Conservation (phyloP, 2,888 invertebrate genomes). For the Drosophila nigritarsus region DNA sequence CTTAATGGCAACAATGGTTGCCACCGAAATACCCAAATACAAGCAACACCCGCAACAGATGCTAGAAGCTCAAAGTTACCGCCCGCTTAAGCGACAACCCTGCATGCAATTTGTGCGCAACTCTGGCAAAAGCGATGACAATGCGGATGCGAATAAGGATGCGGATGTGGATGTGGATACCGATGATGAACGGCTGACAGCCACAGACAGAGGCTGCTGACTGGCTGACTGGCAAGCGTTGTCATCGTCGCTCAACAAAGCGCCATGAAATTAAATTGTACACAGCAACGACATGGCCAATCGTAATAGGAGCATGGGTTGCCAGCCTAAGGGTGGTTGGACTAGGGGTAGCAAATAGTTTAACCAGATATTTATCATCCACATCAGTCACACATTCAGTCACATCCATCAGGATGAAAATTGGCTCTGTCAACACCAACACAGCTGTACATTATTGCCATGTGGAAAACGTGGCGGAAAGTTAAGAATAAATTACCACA, state of each 20-base stretch:
- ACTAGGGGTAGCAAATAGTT: constrained; percentile 68
- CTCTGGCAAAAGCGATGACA: constrained; percentile 57
- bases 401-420: constrained; percentile 56
- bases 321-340: neutral
- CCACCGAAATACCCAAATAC: constrained; percentile 6
- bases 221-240: constrained; percentile 28
- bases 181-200: constrained; percentile 76
- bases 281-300: constrained; percentile 48
- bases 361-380: constrained; percentile 77
- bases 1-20: constrained; percentile 70
- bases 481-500: constrained; percentile 24
- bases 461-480: neutral
- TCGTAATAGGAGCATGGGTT: constrained; percentile 4
- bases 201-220: constrained; percentile 44
- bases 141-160: constrained; percentile 35
- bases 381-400: constrained; percentile 42
- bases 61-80: constrained; percentile 9
- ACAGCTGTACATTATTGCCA: constrained; percentile 20
- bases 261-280: constrained; percentile 79
- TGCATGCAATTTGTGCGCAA: constrained; percentile 73
- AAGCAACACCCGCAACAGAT: neutral
- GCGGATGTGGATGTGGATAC: constrained; percentile 24
- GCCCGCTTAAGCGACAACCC: constrained; percentile 57
- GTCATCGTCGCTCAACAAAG: constrained; percentile 60
- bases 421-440: constrained; percentile 73